These are phyloP conservation scores for Panthera leo DNA, from an alignment of 2,113 vertebrate species.

Conservation along the genomic window DNA sequence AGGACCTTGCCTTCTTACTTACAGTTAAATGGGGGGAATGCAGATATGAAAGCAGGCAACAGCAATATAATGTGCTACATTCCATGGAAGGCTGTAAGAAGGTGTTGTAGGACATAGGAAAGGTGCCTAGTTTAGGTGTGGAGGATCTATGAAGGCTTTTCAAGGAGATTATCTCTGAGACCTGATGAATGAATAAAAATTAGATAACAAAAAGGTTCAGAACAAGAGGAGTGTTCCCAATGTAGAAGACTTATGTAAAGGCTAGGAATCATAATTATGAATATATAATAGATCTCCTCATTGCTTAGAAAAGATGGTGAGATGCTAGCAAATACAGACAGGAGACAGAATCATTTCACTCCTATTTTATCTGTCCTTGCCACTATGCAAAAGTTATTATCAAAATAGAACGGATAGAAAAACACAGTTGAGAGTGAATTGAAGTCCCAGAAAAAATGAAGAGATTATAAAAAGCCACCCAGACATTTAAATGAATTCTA, in stretches of 20 bases:
- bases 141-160: neutral
- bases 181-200: constrained; percentile 1
- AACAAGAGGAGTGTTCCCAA: neutral
- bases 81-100: neutral
- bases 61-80: neutral
- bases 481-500: constrained; percentile 57
- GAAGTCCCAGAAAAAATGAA: constrained; percentile 29
- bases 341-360: neutral
- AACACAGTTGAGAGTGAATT: constrained; percentile 23
- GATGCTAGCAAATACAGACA: neutral
- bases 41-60: neutral
- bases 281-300: neutral
- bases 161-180: neutral
- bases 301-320: neutral
- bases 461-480: constrained; percentile 26
- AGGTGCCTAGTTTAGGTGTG: neutral
- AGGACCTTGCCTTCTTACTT: neutral
- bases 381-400: constrained; percentile 27
- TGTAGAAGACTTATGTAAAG: neutral
- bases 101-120: neutral
- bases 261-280: neutral
- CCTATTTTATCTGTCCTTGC: constrained; percentile 39
- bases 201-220: neutral
- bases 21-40: neutral
- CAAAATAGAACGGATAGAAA: constrained; percentile 31